phyloP scores from a whole-genome alignment of 1,140 invertebrate species.

The Asobara japonica region DNA sequence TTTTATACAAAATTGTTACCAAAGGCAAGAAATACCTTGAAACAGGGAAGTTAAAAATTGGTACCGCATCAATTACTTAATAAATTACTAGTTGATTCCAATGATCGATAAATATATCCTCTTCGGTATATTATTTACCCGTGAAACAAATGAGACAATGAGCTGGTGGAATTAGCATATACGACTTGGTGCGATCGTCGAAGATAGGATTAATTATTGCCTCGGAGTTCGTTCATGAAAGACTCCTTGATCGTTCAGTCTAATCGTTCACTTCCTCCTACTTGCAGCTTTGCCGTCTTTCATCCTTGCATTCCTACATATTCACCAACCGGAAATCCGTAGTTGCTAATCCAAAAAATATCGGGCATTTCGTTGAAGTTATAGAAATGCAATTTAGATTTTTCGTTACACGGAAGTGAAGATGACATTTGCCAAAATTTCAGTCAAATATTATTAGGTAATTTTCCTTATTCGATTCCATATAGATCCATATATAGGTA shows the following conservation, averaged over 20 bases:
- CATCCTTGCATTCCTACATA: constrained; percentile 27
- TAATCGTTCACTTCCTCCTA: constrained; percentile 60
- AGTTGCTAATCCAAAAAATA: constrained; percentile 20
- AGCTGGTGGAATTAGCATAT: constrained; percentile 54
- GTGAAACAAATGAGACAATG: constrained; percentile 28
- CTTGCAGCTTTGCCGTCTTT: constrained; percentile 22
- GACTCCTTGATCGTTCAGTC: constrained; percentile 54
- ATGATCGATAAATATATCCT: constrained; percentile 11
- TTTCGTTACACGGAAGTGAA: no score
- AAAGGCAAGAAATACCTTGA: neutral
- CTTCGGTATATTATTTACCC: constrained; percentile 2
- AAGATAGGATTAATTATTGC: constrained; percentile 61
- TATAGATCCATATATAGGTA: no score
- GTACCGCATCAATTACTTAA: neutral
- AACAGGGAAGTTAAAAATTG: neutral
- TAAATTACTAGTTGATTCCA: neutral
- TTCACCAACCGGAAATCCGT: constrained; percentile 31
- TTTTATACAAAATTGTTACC: no score
- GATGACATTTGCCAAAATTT: no score
- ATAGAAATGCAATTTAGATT: neutral
- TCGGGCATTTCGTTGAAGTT: neutral
- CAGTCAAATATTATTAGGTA: no score
- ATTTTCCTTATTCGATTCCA: no score
- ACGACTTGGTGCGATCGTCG: constrained; percentile 48
- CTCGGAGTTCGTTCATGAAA: constrained; percentile 40